A percentile compares a stretch with the other conserved stretches of the same genome.
Conservation (phyloP, 2,113 vertebrate species). For the Geococcyx californianus region DNA sequence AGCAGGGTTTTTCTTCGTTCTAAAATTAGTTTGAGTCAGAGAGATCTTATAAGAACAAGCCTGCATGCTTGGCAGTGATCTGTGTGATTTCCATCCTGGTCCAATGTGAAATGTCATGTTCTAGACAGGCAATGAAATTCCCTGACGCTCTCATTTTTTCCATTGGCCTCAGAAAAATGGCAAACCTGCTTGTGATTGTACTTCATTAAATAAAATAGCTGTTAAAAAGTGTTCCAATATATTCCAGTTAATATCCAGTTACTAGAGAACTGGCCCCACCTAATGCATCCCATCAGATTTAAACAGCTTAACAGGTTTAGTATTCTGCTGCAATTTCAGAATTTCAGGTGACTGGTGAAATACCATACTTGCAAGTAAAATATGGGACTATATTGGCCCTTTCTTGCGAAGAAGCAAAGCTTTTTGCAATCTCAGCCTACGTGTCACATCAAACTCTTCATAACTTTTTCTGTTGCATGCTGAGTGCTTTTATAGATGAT, state of each 20-base stretch:
- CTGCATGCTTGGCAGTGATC: background rate
- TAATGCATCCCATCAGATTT: slow-evolving; percentile 4
- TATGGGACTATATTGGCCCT: background rate
- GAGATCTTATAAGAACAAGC: slow-evolving; percentile 34
- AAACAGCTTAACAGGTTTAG: background rate
- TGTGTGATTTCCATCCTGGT: slow-evolving; percentile 4
- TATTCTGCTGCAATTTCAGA: background rate
- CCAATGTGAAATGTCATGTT: slow-evolving; percentile 9
- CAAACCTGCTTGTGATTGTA: slow-evolving; percentile 55
- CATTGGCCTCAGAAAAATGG: slow-evolving; percentile 10
- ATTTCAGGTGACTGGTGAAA: background rate
- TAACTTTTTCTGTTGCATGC: background rate
- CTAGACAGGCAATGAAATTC: slow-evolving; percentile 41
- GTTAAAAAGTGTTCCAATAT: slow-evolving; percentile 34
- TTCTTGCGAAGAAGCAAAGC: background rate
- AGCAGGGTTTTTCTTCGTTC: slow-evolving; percentile 32
- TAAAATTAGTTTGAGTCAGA: slow-evolving; percentile 49
- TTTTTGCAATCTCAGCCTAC: background rate
- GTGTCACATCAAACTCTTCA: background rate
- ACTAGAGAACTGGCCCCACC: background rate
- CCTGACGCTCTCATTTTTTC: slow-evolving; percentile 45
- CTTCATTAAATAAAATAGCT: slow-evolving; percentile 53
- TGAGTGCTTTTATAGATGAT: background rate
- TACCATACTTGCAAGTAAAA: background rate
- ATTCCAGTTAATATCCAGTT: slow-evolving; percentile 43